Conservation (phyloP, 2,888 invertebrate species). For the Plebejus melissa region DNA sequence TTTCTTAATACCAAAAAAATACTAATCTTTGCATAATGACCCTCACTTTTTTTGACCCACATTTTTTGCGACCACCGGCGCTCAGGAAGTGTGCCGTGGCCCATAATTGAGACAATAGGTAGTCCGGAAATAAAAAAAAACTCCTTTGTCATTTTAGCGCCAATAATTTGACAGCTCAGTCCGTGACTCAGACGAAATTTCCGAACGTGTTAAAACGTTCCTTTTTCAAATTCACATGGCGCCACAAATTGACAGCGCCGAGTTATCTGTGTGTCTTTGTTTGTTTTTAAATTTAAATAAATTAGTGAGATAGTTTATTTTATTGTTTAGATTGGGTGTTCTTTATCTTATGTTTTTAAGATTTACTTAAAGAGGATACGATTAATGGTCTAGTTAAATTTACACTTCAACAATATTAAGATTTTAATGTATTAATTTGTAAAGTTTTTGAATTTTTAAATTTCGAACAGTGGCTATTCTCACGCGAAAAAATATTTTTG, state of each 20-base stretch:
- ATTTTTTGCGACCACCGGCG: conserved; percentile 61
- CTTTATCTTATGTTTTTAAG: conserved; percentile 1
- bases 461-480: too few species aligned
- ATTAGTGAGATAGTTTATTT: conserved; percentile 8
- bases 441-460: too few species aligned
- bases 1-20: conserved; percentile 2
- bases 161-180: conserved; percentile 45
- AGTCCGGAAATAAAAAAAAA: conserved; percentile 45
- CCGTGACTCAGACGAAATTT: conserved; percentile 13
- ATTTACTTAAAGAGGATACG: neutral
- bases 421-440: too few species aligned
- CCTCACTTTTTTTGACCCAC: conserved; percentile 19
- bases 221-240: conserved; percentile 26
- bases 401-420: too few species aligned
- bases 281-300: conserved; percentile 21
- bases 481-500: too few species aligned
- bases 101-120: conserved; percentile 64
- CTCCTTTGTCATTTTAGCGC: conserved; percentile 45
- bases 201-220: conserved; percentile 26
- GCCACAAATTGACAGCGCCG: conserved; percentile 20
- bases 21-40: conserved; percentile 18
- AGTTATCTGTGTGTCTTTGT: conserved; percentile 8
- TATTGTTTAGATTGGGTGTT: conserved; percentile 5
- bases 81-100: conserved; percentile 50
- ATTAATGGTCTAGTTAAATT: too few species aligned